Conservation (phyloP, 2,113 vertebrate genomes). For the Diadophis punctatus region DNA sequence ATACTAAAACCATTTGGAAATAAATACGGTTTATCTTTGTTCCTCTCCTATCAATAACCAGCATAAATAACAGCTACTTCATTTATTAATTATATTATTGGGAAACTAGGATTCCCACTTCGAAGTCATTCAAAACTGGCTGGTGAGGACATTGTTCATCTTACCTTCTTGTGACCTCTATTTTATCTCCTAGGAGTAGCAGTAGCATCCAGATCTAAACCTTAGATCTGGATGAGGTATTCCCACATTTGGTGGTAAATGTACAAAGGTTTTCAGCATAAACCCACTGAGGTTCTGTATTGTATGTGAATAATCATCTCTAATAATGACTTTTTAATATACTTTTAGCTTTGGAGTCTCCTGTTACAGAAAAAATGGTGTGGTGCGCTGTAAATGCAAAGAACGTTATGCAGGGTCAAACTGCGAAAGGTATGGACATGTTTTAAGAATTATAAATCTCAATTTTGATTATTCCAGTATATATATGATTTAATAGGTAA, state of each 20-base stretch:
- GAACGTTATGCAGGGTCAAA: conserved; percentile 88
- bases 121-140: not conserved
- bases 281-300: not conserved
- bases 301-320: conserved; percentile 23
- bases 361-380: conserved; percentile 78
- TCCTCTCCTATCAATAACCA: not conserved
- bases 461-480: not conserved
- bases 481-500: not conserved
- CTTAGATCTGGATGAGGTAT: not conserved
- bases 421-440: conserved; percentile 86
- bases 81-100: not conserved
- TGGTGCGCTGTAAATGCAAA: conserved; percentile 84
- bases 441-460: not conserved
- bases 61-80: not conserved
- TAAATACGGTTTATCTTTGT: no score
- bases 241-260: not conserved
- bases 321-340: conserved; percentile 1
- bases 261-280: not conserved
- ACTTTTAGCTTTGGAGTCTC: conserved; percentile 84
- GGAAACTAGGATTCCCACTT: not conserved
- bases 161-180: not conserved
- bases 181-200: not conserved
- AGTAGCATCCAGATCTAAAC: no score
- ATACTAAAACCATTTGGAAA: not conserved
- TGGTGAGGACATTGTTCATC: not conserved